Evolutionary conservation across 2,113 vertebrate species (phyloP), one percentile per base, ranked within the genome.

Genomic region (Eulacestoma nigropectus): DNA sequence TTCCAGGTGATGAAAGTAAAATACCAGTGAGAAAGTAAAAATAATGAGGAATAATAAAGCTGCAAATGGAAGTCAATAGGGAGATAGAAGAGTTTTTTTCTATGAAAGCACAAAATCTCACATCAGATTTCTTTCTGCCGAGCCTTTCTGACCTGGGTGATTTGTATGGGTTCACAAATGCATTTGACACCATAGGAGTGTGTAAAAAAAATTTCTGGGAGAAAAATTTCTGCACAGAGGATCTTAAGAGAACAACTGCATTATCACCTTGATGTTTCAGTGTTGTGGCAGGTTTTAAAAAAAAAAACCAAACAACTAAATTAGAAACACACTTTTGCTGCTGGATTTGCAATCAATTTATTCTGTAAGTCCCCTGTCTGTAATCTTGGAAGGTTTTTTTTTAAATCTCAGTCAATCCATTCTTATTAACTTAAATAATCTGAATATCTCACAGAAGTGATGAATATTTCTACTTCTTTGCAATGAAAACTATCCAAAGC

Each of bases 271-370:
- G 63, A 44, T 81, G 62, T 83, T 84, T 90, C 63, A 81, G 33
- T 39, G 29, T 33, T 79, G 67, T 85, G 68, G 37, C 60, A 94
- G 73, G 37, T 67, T 67, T 76, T 50, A 5, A 80, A 50, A 74
- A 82, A 72, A 62, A 65, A 86, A 25, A 9, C 7, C 33, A 30
- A 82, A 59, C 46, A 81, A 46, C 55, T 75, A 87, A 94, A 95
- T 91, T 95, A 91, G 68, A 95, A 97, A 87, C 91, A 95, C 53
- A 39, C 41, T 89, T 85, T 70, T 79, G 57, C 78, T 79, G 32
- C 70, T 76, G 60, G 60, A 16, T 87, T 95, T 84, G n/a, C 68
- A 81, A 79, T 84, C 87, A 73, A 19, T 87, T 93, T 89, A 64
- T 94, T 78, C 69, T 67, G 1, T 53, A 73, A 70, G 14, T 67